Evolutionary conservation across 1,140 invertebrate genomes (phyloP).

Genomic region (Drosophila hydei): DNA sequence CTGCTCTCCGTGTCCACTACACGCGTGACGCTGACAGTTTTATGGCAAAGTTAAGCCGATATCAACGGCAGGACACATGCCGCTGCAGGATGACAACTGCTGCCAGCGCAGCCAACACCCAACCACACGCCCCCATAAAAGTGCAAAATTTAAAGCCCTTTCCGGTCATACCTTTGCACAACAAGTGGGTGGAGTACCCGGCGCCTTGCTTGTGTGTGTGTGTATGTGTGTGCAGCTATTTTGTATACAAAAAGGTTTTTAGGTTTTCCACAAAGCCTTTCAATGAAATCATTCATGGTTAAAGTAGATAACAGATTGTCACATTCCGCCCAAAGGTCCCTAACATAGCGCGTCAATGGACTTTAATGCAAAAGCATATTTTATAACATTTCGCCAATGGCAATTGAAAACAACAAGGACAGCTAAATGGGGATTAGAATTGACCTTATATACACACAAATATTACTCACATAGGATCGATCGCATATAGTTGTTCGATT

Average conservation of each 20-base stretch:
- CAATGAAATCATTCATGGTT: slow-evolving; percentile 74
- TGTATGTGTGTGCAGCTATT: slow-evolving; percentile 33
- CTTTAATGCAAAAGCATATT: background rate
- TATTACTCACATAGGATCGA: too few species aligned
- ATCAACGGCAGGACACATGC: slow-evolving; percentile 78
- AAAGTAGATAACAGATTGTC: slow-evolving; percentile 69
- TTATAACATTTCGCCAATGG: background rate
- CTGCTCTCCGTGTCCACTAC: slow-evolving; percentile 46
- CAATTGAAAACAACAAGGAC: background rate
- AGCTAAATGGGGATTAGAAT: background rate
- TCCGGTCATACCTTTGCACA: slow-evolving; percentile 63
- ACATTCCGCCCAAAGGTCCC: slow-evolving; percentile 30
- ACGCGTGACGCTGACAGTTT: slow-evolving; percentile 81
- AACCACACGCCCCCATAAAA: slow-evolving; percentile 53
- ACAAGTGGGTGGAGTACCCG: slow-evolving; percentile 56
- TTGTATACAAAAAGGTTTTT: slow-evolving; percentile 67
- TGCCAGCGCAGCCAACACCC: slow-evolving; percentile 13
- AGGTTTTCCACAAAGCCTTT: slow-evolving; percentile 71
- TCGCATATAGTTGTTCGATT: too few species aligned
- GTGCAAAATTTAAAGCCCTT: slow-evolving; percentile 78
- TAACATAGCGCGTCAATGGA: slow-evolving; percentile 6
- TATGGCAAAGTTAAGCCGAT: slow-evolving; percentile 82
- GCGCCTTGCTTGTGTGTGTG: slow-evolving; percentile 5
- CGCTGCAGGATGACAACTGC: slow-evolving; percentile 31
- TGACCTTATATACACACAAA: too few species aligned